These are phyloP conservation scores for Mellivora capensis DNA, from an alignment of 2,113 vertebrate genomes.

Conservation along the genomic window DNA sequence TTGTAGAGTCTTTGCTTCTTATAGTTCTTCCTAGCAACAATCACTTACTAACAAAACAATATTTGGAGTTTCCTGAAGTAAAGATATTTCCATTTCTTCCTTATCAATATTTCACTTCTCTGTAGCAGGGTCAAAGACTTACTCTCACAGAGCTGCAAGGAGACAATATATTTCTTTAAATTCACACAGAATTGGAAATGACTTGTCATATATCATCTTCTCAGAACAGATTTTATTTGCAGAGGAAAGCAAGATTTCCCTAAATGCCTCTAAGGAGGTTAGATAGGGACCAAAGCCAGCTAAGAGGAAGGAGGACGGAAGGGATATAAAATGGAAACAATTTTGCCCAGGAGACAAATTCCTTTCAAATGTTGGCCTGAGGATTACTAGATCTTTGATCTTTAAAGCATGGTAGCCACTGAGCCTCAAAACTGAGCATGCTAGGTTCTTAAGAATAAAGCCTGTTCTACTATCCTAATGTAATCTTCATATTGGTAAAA, in stretches of 20 bases:
- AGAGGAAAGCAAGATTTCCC: conserved; percentile 11
- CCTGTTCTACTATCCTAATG: not conserved
- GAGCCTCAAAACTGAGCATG: not conserved
- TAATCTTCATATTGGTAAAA: not conserved
- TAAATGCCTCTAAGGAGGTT: not conserved
- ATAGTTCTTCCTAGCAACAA: not conserved
- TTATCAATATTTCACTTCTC: conserved; percentile 7
- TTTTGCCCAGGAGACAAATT: not conserved
- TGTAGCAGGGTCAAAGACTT: not conserved
- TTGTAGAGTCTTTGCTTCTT: not conserved
- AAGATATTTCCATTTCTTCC: not conserved
- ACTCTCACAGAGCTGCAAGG: not conserved
- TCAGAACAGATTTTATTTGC: not conserved
- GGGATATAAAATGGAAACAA: not conserved
- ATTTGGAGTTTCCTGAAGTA: not conserved
- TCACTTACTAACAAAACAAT: not conserved
- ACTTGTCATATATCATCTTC: conserved; percentile 33
- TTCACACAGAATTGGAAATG: conserved; percentile 5
- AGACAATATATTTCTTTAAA: conserved; percentile 26
- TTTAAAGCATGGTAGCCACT: not conserved
- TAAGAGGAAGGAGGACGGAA: not conserved
- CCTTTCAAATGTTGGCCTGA: not conserved
- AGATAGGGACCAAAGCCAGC: not conserved
- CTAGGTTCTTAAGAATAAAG: not conserved
- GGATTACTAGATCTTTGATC: not conserved